Evolutionary conservation across 2,888 invertebrate species (phyloP), one percentile per base, ranked within the genome.

Genomic region (Dysmachus trigonus): DNA sequence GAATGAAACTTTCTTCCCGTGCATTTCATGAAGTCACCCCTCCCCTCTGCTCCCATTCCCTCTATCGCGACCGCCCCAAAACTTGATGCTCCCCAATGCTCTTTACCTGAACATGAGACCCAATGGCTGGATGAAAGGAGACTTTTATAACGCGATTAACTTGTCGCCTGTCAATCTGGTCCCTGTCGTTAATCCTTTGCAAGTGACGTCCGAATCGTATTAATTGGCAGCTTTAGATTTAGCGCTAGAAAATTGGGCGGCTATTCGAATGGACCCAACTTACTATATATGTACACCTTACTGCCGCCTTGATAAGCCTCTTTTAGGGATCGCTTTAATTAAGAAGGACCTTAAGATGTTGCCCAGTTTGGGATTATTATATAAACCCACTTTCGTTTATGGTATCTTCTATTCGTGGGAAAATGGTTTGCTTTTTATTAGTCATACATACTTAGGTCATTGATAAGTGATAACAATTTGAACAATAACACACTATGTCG

Each of bases 121-220:
- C 15, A n/a, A 13, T 4, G 38, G 13, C 38, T 6, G 77, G 30
- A 22, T 41, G 33, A 82, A 82, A 71, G 82, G 33, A 35, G 62
- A 82, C 82, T 62, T 79, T 51, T 71, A 82, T 84, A 84, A 84
- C 73, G 47, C 73, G 84, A 84, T 84, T 84, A 84, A 84, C 73
- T 84, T 73, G 84, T 84, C 73, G n/a, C 31, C 83, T 73, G 84
- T 73, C 84, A 84, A 74, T 82, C 82, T 33, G 22, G 27, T 62
- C 62, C 22, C 33, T 35, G 82, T 82, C 82, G 62, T 82, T 82
- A 82, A 82, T 82, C 82, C 82, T 62, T 82, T 82, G 30, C 82
- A 82, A 62, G 71, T 82, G 82, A 82, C 71, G 33, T 82, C 22
- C 27, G 82, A 35, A 82, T 82, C 71, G 71, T 82, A 82, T 82